Evolutionary conservation across 2,888 invertebrate species (phyloP).

Genomic region (Cephus sareptanus): DNA sequence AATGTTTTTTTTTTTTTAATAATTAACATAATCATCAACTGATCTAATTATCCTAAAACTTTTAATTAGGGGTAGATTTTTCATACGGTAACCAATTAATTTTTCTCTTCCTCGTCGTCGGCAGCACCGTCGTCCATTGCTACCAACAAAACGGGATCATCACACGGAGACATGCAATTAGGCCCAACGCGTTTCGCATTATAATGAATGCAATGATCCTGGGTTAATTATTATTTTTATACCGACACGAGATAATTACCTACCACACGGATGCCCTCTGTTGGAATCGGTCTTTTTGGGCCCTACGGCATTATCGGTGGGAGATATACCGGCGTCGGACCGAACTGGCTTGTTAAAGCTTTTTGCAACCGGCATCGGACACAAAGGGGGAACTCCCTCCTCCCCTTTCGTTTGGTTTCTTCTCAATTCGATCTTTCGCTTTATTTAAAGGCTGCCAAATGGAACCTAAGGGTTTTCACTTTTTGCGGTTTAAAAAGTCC

Average conservation of each 20-base stretch:
- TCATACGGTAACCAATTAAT: too few relatives aligned
- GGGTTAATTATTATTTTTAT: conserved; percentile 62
- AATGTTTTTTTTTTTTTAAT: too few relatives aligned
- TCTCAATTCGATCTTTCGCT: background rate
- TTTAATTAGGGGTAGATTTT: too few relatives aligned
- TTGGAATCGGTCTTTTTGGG: background rate
- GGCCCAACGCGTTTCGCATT: conserved; percentile 29
- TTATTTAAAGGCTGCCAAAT: conserved; percentile 2
- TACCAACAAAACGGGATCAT: too few relatives aligned
- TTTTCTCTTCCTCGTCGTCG: too few relatives aligned
- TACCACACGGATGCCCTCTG: conserved; percentile 21
- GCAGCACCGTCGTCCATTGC: too few relatives aligned
- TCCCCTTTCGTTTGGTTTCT: too few relatives aligned
- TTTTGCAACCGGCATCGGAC: conserved; percentile 33
- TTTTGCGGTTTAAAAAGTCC: conserved; percentile 41
- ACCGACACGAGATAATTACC: conserved; percentile 55
- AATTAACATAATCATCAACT: too few relatives aligned
- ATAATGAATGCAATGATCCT: conserved; percentile 54
- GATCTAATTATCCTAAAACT: too few relatives aligned
- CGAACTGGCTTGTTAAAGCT: conserved; percentile 51
- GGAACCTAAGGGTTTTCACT: conserved; percentile 46
- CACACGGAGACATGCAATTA: conserved; percentile 37
- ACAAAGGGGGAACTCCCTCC: too few relatives aligned
- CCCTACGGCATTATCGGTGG: conserved; percentile 5
- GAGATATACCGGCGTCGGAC: conserved; percentile 20